A percentile compares a stretch with the other conserved stretches of the same genome.
These are phyloP conservation scores for Cossypha heuglini DNA, from an alignment of 2,797 vertebrate genomes.

Conservation along the genomic window DNA sequence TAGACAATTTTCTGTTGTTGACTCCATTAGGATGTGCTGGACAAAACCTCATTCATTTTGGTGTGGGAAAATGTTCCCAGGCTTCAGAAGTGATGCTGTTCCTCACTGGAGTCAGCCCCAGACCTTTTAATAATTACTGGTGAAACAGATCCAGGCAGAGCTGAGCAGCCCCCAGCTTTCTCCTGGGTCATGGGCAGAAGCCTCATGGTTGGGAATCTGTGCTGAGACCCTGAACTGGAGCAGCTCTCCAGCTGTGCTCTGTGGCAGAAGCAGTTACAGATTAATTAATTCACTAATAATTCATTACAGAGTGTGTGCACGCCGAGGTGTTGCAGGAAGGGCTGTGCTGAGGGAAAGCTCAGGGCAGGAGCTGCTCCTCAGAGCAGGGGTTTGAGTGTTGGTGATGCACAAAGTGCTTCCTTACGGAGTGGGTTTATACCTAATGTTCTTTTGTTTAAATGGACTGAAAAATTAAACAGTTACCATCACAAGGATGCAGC, in stretches of 20 bases:
- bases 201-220: background rate
- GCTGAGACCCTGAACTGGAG: background rate
- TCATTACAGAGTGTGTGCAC: background rate
- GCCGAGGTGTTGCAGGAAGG: background rate
- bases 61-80: background rate
- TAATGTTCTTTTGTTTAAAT: background rate
- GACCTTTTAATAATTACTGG: background rate
- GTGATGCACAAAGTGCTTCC: background rate
- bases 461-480: constrained; percentile 36
- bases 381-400: background rate
- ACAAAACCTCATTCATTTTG: rapidly evolving
- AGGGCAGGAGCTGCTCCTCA: background rate
- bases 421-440: background rate
- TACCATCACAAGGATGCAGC: background rate
- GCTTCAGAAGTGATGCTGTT: background rate
- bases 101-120: background rate
- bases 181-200: rapidly evolving
- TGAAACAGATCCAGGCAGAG: background rate
- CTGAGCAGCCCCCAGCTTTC: background rate
- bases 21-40: background rate
- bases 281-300: background rate
- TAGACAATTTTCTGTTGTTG: rapidly evolving
- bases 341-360: background rate
- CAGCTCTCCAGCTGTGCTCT: background rate
- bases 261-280: background rate